Percentiles rank a stretch among this genome's conserved stretches.
Conservation (phyloP, 2,888 invertebrate genomes). For the Agrilus cyanescens region DNA sequence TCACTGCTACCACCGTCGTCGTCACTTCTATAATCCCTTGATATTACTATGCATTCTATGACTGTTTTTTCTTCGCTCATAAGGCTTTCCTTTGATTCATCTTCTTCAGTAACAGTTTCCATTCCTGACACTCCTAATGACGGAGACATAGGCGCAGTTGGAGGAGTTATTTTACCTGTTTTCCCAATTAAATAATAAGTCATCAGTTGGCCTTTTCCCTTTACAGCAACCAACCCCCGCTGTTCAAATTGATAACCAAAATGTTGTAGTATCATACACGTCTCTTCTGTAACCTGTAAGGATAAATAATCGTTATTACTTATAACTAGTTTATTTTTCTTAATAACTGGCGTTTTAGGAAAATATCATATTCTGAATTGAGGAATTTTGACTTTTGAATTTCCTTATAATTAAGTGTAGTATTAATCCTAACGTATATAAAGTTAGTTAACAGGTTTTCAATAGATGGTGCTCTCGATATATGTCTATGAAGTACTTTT, state of each 20-base stretch:
- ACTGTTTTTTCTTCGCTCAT: slow-evolving; percentile 34
- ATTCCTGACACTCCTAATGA: slow-evolving; percentile 24
- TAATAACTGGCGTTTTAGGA: too few relatives aligned
- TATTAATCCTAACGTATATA: too few relatives aligned
- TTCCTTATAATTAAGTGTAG: too few relatives aligned
- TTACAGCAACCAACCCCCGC: slow-evolving; percentile 87
- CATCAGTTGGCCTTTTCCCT: slow-evolving; percentile 93
- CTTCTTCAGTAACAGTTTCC: slow-evolving; percentile 36
- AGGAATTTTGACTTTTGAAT: neutral
- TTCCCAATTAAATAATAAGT: slow-evolving; percentile 78
- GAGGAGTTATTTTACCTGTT: slow-evolving; percentile 33
- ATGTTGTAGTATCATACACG: slow-evolving; percentile 73
- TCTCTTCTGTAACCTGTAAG: slow-evolving; percentile 85
- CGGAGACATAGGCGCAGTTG: slow-evolving; percentile 31
- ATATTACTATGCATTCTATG: slow-evolving; percentile 26
- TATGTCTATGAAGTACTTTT: too few relatives aligned
- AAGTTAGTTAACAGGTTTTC: too few relatives aligned
- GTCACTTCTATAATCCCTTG: slow-evolving; percentile 21
- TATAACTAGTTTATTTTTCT: too few relatives aligned
- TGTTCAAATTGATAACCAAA: slow-evolving; percentile 92
- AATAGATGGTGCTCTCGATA: too few relatives aligned
- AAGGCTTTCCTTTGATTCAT: slow-evolving; percentile 33
- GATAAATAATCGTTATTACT: slow-evolving; percentile 4
- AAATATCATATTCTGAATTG: neutral
- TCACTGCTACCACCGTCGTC: slow-evolving; percentile 28